These are phyloP conservation scores for Brachyrhaphis roseni DNA, from an alignment of 2,797 vertebrate species.

Conservation along the genomic window DNA sequence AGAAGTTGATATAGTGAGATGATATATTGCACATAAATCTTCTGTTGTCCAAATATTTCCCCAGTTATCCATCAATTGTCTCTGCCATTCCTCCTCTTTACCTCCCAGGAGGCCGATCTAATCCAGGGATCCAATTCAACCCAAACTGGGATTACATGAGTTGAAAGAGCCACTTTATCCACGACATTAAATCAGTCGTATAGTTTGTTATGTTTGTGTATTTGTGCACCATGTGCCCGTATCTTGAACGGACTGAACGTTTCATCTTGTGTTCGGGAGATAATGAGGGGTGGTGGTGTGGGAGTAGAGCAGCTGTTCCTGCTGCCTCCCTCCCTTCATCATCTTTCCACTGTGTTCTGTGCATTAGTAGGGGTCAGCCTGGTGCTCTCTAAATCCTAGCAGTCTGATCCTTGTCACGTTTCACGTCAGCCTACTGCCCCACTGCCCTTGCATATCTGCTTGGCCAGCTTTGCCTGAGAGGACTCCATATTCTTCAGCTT, in stretches of 20 bases:
- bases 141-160: constrained; percentile 74
- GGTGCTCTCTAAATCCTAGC: constrained; percentile 71
- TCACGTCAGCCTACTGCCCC: constrained; percentile 75
- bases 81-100: constrained; percentile 22
- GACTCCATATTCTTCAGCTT: constrained; percentile 1
- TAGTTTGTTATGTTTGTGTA: constrained; percentile 13
- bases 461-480: background rate
- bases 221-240: background rate
- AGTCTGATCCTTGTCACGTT: constrained; percentile 79
- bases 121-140: constrained; percentile 80
- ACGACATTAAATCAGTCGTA: constrained; percentile 57
- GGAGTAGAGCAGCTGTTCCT: constrained; percentile 48
- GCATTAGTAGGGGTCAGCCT: constrained; percentile 58
- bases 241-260: background rate
- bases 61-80: constrained; percentile 20
- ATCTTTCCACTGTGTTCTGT: constrained; percentile 52
- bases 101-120: constrained; percentile 51
- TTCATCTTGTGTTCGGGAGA: background rate
- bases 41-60: background rate
- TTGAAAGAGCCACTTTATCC: constrained; percentile 79
- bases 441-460: constrained; percentile 51
- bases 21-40: background rate
- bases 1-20: background rate
- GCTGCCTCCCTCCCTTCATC: constrained; percentile 31
- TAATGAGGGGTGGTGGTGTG: background rate